Percentiles rank a stretch among this genome's conserved stretches.
phyloP scores from a whole-genome alignment of 2,797 vertebrate species.

The Pogonophryne albipinna region DNA sequence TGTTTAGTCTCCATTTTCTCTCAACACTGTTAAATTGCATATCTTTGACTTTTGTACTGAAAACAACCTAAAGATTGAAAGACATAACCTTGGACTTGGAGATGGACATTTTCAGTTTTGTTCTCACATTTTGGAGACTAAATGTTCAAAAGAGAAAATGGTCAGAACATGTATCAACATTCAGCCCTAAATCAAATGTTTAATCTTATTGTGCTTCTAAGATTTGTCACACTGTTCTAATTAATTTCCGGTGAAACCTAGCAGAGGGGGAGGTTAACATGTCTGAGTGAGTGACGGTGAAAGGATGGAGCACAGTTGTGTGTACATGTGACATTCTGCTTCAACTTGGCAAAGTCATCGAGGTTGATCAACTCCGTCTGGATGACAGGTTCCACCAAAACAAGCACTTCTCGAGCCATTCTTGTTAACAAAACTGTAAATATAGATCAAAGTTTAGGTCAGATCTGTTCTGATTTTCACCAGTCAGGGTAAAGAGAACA shows the following conservation, averaged over 20 bases:
- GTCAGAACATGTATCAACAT: too few species aligned
- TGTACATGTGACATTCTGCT: constrained; percentile 70
- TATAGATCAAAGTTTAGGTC: not conserved
- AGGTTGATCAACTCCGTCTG: constrained; percentile 45
- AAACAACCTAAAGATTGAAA: too few species aligned
- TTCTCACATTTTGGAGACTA: too few species aligned
- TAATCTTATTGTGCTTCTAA: not conserved
- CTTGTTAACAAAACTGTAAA: not conserved
- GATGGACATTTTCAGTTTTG: too few species aligned
- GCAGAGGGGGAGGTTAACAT: constrained; percentile 15
- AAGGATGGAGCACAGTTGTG: constrained; percentile 56
- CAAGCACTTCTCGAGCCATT: not conserved
- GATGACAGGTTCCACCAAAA: constrained; percentile 27
- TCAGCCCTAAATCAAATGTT: not conserved
- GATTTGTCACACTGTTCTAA: not conserved
- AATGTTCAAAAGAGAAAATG: too few species aligned
- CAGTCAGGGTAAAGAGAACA: not conserved
- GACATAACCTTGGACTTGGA: too few species aligned
- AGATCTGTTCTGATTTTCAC: not conserved
- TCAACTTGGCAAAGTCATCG: constrained; percentile 52
- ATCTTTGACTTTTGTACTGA: too few species aligned
- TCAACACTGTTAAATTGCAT: too few species aligned
- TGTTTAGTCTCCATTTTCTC: too few species aligned
- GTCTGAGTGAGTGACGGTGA: constrained; percentile 29
- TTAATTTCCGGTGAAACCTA: constrained; percentile 6